Conservation (phyloP, 2,797 vertebrate species). For the Pangasius macronema region DNA sequence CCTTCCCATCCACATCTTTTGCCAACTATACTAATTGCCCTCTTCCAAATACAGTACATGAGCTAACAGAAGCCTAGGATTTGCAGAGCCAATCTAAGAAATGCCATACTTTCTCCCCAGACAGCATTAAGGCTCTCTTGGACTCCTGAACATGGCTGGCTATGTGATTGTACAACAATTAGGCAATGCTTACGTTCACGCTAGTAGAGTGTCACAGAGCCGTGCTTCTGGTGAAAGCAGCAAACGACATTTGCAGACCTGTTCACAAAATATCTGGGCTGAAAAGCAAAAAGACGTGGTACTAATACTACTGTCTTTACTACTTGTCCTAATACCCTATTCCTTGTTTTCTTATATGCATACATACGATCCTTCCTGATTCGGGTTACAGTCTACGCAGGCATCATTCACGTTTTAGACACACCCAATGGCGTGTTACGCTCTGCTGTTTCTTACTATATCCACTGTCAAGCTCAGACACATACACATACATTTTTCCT, state of each 20-base stretch:
- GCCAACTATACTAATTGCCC: neutral
- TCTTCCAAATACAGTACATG: neutral
- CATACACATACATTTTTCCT: slow-evolving; percentile 3
- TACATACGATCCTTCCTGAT: no score
- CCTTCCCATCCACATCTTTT: no score
- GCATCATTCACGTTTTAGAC: neutral
- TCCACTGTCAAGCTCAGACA: slow-evolving; percentile 23
- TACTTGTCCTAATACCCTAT: no score
- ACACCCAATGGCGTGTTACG: neutral
- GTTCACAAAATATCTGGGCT: neutral
- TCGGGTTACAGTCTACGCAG: neutral
- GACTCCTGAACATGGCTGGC: neutral
- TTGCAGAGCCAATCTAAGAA: neutral
- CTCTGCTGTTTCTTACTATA: neutral
- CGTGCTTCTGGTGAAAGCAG: neutral
- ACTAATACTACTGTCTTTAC: no score
- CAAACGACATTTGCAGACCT: neutral
- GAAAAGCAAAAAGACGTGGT: neutral
- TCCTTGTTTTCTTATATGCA: no score
- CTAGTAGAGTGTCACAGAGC: neutral
- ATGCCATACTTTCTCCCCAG: neutral
- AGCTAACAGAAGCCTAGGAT: neutral
- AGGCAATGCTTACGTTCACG: neutral
- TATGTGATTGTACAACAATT: neutral
- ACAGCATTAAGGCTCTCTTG: neutral